Evolutionary conservation across 2,113 vertebrate genomes (phyloP), one percentile per base, ranked within the genome.

Genomic region (Amphiprion ocellaris): DNA sequence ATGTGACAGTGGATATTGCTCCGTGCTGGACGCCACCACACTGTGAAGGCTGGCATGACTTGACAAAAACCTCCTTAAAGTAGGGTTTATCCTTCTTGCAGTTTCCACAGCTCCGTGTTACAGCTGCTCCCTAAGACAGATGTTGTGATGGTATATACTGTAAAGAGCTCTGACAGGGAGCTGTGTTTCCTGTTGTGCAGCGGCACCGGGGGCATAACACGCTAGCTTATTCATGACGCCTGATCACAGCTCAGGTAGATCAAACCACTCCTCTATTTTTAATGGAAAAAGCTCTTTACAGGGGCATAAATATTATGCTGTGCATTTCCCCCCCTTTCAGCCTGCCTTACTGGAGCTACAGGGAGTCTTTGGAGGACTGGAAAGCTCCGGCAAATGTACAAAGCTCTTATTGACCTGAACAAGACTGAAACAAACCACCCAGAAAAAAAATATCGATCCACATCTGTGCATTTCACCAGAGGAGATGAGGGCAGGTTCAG

Each of bases 241-340:
- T 74, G 79, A 86, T 87, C 62, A 89, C 69, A 85, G 63, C 68
- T 6, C 79, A 91, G 83, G 81, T 92, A 70, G 77, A 82, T 83
- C 77, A 86, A 82, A 81, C 72, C 1, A 8, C 47, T 80, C 50
- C 11, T 90, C 66, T 10, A 90, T 92, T 78, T 92, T 88, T 82
- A 56, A 90, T 90, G 44, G 54, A 63, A 81, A 76, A 81, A 74
- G 19, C 30, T 64, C 11, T 77, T 72, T 53, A 33, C 55, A 44
- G 50, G 46, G 64, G 79, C 47, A 76, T 73, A 84, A 86, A 88
- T 81, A 87, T 81, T 74, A 73, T 67, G 30, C 59, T 15, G 49
- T 46, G 69, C 68, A 39, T 65, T 83, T 70, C 17, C 33, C 54
- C 26, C 5, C 21, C 26, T 37, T 30, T 30, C 59, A 74, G 69